Evolutionary conservation across 1,140 invertebrate species (phyloP).

Genomic region (Papilio aristodemus): DNA sequence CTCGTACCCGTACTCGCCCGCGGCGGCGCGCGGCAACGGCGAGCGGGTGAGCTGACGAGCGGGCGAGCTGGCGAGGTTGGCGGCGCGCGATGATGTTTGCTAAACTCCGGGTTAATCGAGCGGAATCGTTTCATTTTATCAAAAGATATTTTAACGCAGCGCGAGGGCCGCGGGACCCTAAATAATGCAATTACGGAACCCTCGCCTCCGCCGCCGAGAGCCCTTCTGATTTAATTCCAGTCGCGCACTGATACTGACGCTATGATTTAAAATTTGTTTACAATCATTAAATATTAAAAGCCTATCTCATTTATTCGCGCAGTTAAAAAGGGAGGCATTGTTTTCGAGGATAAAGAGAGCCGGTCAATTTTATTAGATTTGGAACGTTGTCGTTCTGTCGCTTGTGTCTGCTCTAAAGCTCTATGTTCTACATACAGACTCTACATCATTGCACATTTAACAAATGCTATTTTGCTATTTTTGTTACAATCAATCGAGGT

Average conservation of each 20-base stretch:
- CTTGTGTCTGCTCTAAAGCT: no score
- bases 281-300: conserved; percentile 19
- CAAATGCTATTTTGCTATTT: no score
- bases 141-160: conserved; percentile 38
- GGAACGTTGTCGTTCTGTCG: no score
- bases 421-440: no score
- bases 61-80: conserved; percentile 23
- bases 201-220: conserved; percentile 33
- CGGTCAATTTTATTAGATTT: not conserved
- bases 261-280: conserved; percentile 48
- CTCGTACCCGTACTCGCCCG: no score
- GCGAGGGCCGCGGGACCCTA: conserved; percentile 39
- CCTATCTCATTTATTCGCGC: not conserved
- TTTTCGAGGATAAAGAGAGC: conserved; percentile 17
- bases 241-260: conserved; percentile 39
- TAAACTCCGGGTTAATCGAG: conserved; percentile 51
- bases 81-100: conserved; percentile 38
- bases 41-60: conserved; percentile 23
- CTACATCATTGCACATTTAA: no score
- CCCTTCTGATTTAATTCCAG: conserved; percentile 43
- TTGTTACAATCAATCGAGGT: no score
- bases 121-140: conserved; percentile 50
- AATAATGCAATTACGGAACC: conserved; percentile 53
- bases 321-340: conserved; percentile 15
- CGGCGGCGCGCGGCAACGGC: no score